A percentile compares a stretch with the other conserved stretches of the same genome.
Evolutionary conservation across 2,888 invertebrate species (phyloP).

Genomic region (Anthophora plumipes): DNA sequence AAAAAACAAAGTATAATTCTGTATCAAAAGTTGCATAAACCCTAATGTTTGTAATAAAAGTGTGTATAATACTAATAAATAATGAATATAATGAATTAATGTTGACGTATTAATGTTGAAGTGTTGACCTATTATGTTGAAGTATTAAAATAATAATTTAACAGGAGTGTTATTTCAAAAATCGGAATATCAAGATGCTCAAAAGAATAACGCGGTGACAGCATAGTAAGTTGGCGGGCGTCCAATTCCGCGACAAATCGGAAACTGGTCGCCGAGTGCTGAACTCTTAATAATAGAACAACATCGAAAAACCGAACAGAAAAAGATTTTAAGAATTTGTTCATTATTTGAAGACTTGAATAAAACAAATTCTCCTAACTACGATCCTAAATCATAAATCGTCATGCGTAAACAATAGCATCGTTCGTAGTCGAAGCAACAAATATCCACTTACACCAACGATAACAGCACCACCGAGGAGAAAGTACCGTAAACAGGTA

Average conservation of each 20-base stretch:
- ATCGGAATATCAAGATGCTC: background rate
- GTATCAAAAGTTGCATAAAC: background rate
- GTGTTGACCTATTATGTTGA: too few relatives aligned
- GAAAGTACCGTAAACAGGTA: slow-evolving; percentile 75
- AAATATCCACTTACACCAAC: slow-evolving; percentile 75
- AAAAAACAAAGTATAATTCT: background rate
- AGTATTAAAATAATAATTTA: background rate
- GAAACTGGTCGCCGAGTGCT: slow-evolving; percentile 34
- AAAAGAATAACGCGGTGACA: slow-evolving; percentile 18
- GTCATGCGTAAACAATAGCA: background rate
- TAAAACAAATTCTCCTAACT: background rate
- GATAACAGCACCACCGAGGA: slow-evolving; percentile 73
- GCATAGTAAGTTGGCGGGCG: slow-evolving; percentile 37
- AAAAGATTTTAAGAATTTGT: slow-evolving; percentile 3
- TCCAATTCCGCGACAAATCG: slow-evolving; percentile 47
- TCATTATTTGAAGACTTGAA: background rate
- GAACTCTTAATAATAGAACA: slow-evolving; percentile 60
- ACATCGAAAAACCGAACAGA: slow-evolving; percentile 13
- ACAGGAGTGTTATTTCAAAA: background rate
- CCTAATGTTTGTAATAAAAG: background rate
- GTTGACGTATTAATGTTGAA: background rate
- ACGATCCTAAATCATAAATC: background rate
- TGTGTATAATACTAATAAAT: background rate
- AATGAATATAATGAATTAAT: background rate
- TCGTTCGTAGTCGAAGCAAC: background rate